Evolutionary conservation across 2,888 invertebrate genomes (phyloP), one percentile per base, ranked within the genome.

Genomic region (Luperina nickerlii): DNA sequence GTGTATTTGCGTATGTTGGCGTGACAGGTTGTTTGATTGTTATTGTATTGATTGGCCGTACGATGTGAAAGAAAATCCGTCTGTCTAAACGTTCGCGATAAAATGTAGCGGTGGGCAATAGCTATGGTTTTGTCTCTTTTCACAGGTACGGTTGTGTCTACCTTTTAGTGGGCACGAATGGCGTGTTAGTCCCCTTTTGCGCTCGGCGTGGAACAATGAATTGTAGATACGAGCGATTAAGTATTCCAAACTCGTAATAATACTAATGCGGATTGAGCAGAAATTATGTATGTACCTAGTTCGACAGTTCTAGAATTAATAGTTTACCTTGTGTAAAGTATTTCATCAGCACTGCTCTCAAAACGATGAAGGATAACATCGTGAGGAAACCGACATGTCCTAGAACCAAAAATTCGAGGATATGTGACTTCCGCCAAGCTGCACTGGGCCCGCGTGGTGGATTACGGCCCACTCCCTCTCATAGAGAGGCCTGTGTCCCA

Each of bases 11-110:
- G 81, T 83, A 77, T 83, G 83, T 78, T 78, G 67, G 79, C 63
- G 32, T 74, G 83, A 65, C 76, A 80, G 85, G 81, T 80, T 85
- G 82, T 85, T 84, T 90, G 85, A 90, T 89, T 92, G 91, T 94
- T 93, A 92, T 93, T 94, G 94, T 96, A 96, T 96, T 94, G 96
- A 96, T 96, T 96, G 93, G 92, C 88, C 90, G 92, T 88, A 86
- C 84, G 78, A 66, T 78, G 88, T 88, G 91, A 92, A 94, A 92
- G 93, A 93, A 94, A 93, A 92, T 93, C 90, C 89, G 89, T 90
- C 88, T 89, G 90, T 93, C 90, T 92, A 92, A 92, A 93, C 91
- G 93, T 89, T 91, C 91, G 91, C 90, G 94, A 93, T 94, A 93
- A 94, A 94, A 92, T 93, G 94, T 94, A 90, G 91, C 92, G 90